A percentile compares a stretch with the other conserved stretches of the same genome.
Conservation (phyloP, 2,888 invertebrate genomes). For the Pollenia labialis region DNA sequence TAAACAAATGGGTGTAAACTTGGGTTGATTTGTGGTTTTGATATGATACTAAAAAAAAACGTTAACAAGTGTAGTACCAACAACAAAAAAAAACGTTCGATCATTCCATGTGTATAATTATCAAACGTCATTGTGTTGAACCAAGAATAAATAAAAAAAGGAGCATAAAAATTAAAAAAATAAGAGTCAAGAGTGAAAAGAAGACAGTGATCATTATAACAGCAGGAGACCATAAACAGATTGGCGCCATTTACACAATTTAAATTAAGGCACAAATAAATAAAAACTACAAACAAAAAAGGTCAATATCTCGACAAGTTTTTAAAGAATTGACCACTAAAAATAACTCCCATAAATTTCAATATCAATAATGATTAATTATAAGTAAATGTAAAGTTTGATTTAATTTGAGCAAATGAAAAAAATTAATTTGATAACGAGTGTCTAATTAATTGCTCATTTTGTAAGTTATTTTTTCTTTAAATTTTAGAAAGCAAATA, state of each 20-base stretch:
- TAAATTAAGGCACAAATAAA: slow-evolving; percentile 60
- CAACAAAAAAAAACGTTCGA: neutral
- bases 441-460: slow-evolving; percentile 56
- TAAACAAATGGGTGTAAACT: slow-evolving; percentile 77
- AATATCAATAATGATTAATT: slow-evolving; percentile 45
- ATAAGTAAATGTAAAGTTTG: neutral
- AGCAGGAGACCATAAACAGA: slow-evolving; percentile 64
- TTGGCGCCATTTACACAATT: slow-evolving; percentile 69
- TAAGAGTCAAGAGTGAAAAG: slow-evolving; percentile 26
- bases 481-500: neutral
- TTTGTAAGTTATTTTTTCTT: neutral
- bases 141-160: slow-evolving; percentile 44
- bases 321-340: slow-evolving; percentile 9
- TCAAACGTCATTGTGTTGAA: slow-evolving; percentile 60
- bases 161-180: neutral
- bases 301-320: slow-evolving; percentile 23
- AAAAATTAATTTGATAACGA: slow-evolving; percentile 17
- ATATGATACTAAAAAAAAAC: slow-evolving; percentile 43
- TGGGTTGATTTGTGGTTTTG: slow-evolving; percentile 80
- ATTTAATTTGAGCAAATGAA: slow-evolving; percentile 24
- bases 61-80: slow-evolving; percentile 52
- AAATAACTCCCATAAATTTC: slow-evolving; percentile 25
- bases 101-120: slow-evolving; percentile 50
- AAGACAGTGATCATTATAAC: slow-evolving; percentile 71
- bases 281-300: slow-evolving; percentile 16